Percentiles rank a stretch among this genome's conserved stretches.
Evolutionary conservation across 2,888 invertebrate genomes (phyloP).

Genomic region (Harpalus rufipes): DNA sequence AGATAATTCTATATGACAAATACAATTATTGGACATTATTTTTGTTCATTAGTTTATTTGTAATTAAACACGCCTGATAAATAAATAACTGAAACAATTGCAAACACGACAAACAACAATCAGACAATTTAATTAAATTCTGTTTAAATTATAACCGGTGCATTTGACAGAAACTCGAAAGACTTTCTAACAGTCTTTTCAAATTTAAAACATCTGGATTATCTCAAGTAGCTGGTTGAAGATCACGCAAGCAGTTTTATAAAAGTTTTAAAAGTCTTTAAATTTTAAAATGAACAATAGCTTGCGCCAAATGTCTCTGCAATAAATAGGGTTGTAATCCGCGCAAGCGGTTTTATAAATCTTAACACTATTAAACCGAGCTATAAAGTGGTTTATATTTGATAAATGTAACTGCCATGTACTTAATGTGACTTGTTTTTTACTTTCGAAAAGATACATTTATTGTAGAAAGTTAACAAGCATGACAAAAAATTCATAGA

Average conservation of each 20-base stretch:
- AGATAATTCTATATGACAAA: neutral
- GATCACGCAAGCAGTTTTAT: neutral
- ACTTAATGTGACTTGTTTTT: neutral
- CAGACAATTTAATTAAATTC: constrained; percentile 6
- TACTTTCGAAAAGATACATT: neutral
- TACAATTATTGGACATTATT: constrained; percentile 7
- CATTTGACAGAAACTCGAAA: neutral
- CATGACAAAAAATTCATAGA: no score
- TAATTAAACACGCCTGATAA: constrained; percentile 24
- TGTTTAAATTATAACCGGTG: constrained; percentile 2
- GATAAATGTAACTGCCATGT: neutral
- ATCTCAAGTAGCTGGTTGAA: constrained; percentile 5
- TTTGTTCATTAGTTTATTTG: constrained; percentile 10
- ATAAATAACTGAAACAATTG: constrained; percentile 12
- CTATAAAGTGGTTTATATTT: neutral
- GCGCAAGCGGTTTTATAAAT: constrained; percentile 5
- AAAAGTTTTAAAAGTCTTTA: constrained; percentile 33
- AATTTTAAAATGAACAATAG: constrained; percentile 30
- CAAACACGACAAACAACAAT: constrained; percentile 16
- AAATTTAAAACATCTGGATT: neutral
- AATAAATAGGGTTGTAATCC: constrained; percentile 33
- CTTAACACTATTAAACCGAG: neutral
- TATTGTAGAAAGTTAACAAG: no score
- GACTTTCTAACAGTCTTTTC: constrained; percentile 1
- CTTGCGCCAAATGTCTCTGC: neutral